These are phyloP conservation scores for Rostratula benghalensis DNA, from an alignment of 2,113 vertebrate species.

Conservation along the genomic window DNA sequence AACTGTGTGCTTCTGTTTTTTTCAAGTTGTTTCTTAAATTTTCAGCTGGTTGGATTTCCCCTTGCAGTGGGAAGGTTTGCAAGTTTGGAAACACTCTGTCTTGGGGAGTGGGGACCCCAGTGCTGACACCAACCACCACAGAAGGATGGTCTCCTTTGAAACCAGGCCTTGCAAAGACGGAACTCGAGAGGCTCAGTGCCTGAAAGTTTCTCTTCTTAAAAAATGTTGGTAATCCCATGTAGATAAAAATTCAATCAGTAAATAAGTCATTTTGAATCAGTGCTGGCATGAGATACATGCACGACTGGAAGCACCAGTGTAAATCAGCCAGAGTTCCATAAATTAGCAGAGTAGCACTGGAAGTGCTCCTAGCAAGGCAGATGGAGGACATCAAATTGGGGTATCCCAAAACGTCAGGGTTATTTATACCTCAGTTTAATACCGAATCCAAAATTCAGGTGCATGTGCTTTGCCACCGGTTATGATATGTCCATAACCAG, in stretches of 20 bases:
- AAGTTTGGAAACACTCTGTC: background rate
- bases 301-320: background rate
- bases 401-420: background rate
- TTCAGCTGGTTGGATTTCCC: background rate
- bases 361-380: background rate
- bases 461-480: rapidly evolving
- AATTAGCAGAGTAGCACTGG: background rate
- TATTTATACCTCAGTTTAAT: background rate
- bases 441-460: background rate
- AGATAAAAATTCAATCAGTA: background rate
- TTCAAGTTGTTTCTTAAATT: background rate
- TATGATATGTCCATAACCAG: background rate
- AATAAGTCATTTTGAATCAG: background rate
- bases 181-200: background rate
- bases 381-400: background rate
- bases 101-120: background rate
- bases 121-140: background rate
- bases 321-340: background rate
- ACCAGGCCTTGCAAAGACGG: background rate
- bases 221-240: background rate
- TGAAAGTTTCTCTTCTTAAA: background rate
- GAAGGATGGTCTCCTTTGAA: background rate
- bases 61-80: background rate
- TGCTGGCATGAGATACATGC: background rate
- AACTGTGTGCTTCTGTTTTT: background rate